phyloP scores from a whole-genome alignment of 1,140 invertebrate genomes.

The Ceratina japonica region DNA sequence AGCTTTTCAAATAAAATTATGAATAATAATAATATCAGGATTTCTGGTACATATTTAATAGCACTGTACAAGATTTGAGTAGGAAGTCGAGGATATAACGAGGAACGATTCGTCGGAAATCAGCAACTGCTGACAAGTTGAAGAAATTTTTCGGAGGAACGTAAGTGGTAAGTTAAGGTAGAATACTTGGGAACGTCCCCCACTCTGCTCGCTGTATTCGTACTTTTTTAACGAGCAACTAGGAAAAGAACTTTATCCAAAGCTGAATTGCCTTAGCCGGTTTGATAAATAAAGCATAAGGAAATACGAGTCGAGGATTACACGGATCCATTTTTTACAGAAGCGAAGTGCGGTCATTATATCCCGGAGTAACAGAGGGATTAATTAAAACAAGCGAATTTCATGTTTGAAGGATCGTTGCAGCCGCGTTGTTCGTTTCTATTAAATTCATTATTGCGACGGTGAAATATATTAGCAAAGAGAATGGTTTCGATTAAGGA shows the following conservation, averaged over 20 bases:
- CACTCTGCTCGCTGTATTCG: background rate
- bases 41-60: no score
- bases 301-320: background rate
- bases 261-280: background rate
- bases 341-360: no score
- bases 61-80: background rate
- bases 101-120: background rate
- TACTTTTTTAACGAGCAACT: background rate
- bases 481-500: background rate
- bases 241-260: background rate
- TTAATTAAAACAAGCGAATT: no score
- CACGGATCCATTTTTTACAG: no score
- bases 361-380: no score
- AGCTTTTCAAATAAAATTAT: no score
- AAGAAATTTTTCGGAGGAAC: background rate
- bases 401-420: no score
- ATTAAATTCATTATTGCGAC: no score
- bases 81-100: background rate
- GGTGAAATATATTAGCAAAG: no score
- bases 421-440: no score
- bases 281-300: constrained; percentile 1
- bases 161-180: background rate
- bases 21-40: no score
- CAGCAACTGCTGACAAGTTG: background rate
- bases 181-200: constrained; percentile 6